Percentiles rank a stretch among this genome's conserved stretches.
Conservation (phyloP, 2,797 vertebrate genomes). For the Tinamus major region DNA sequence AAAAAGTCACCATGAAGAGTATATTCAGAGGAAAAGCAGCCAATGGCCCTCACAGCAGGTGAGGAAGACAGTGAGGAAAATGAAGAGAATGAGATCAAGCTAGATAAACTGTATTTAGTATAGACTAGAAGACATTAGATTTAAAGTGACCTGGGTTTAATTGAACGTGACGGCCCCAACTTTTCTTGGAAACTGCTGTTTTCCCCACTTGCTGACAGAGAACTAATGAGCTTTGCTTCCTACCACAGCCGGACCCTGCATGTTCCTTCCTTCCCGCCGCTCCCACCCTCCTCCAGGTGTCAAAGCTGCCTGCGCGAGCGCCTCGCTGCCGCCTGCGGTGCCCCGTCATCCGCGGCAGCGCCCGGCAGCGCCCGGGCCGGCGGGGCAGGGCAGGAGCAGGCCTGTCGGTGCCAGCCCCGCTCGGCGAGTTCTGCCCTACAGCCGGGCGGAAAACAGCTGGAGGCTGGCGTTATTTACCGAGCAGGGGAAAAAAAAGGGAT, state of each 20-base stretch:
- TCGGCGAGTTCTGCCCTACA: neutral
- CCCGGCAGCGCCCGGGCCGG: neutral
- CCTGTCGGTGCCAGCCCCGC: neutral
- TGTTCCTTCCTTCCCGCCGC: neutral
- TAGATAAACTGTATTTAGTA: neutral
- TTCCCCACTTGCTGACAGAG: slow-evolving; percentile 6
- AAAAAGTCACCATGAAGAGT: neutral
- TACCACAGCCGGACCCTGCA: neutral
- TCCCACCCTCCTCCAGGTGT: neutral
- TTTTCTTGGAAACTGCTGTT: neutral
- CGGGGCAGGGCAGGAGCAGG: neutral
- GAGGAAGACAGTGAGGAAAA: neutral
- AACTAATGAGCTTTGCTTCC: slow-evolving; percentile 14
- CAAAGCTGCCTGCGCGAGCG: neutral
- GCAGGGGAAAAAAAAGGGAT: neutral
- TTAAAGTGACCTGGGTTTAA: neutral
- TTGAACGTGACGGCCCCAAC: neutral
- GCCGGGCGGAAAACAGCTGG: neutral
- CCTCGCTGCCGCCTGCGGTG: neutral
- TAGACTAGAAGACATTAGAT: neutral
- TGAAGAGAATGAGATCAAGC: neutral
- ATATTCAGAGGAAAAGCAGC: neutral
- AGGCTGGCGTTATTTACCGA: neutral
- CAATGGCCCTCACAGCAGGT: neutral
- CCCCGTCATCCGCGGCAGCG: neutral